Evolutionary conservation across 1,140 invertebrate species (phyloP).

Genomic region (Bombus affinis): DNA sequence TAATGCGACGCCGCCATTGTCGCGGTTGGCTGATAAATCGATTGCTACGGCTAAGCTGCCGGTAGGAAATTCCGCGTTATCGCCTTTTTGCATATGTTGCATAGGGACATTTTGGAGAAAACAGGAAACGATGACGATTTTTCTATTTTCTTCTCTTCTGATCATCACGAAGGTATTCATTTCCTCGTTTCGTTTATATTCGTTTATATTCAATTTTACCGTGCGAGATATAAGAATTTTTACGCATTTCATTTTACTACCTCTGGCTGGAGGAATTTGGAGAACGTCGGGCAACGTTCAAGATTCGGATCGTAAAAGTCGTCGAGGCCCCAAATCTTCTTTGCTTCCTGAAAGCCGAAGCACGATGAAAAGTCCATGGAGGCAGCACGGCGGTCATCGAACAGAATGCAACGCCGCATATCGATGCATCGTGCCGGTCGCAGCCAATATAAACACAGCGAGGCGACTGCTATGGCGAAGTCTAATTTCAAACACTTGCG

Average conservation of each 20-base stretch:
- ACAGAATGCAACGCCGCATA: neutral
- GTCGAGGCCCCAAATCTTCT: neutral
- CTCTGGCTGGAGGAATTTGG: neutral
- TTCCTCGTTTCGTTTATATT: neutral
- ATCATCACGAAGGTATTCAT: neutral
- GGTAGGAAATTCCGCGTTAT: constrained; percentile 24
- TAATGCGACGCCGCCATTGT: constrained; percentile 36
- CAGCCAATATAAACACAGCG: constrained; percentile 36
- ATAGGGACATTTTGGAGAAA: neutral
- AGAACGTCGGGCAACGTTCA: neutral
- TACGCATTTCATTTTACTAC: neutral
- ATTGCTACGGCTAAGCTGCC: neutral
- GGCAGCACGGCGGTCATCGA: neutral
- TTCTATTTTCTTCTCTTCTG: neutral
- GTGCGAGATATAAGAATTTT: neutral
- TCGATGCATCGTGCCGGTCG: neutral
- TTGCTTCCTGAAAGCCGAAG: constrained; percentile 3
- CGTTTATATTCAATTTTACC: too few relatives aligned
- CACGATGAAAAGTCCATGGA: neutral
- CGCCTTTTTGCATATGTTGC: neutral
- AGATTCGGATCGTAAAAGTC: neutral
- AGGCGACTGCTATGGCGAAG: constrained; percentile 33
- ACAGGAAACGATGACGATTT: neutral
- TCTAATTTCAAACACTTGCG: constrained; percentile 53
- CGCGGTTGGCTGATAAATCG: constrained; percentile 23